A percentile compares a stretch with the other conserved stretches of the same genome.
Evolutionary conservation across 2,797 vertebrate species (phyloP).

Genomic region (Rachycentron canadum): DNA sequence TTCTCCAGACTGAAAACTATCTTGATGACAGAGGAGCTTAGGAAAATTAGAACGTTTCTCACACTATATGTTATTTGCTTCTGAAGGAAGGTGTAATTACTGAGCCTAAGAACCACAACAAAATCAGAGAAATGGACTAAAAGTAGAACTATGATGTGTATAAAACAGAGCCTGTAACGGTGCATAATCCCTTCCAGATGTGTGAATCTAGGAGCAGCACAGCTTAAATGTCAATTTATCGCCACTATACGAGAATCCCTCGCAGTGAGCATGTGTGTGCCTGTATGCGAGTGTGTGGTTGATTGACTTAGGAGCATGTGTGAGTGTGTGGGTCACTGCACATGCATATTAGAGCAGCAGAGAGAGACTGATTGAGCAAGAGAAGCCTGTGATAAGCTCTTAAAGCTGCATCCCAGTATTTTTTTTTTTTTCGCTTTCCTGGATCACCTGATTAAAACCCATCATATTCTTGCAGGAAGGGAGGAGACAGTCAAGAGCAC

Average conservation of each 20-base stretch:
- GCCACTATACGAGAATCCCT: constrained; percentile 39
- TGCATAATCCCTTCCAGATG: constrained; percentile 78
- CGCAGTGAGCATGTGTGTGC: constrained; percentile 15
- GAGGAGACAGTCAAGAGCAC: not conserved
- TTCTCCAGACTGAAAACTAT: constrained; percentile 32
- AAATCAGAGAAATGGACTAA: constrained; percentile 49
- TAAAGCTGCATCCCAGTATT: constrained; percentile 27
- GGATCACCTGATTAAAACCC: constrained; percentile 36
- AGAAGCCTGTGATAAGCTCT: constrained; percentile 5
- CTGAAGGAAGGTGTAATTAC: constrained; percentile 64
- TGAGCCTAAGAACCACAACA: constrained; percentile 60
- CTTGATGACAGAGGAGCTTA: constrained; percentile 63
- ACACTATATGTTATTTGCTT: constrained; percentile 63
- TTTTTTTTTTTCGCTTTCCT: constrained; percentile 13
- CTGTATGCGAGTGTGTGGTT: constrained; percentile 21
- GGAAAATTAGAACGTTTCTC: constrained; percentile 59
- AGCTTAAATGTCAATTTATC: constrained; percentile 73
- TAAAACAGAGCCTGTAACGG: constrained; percentile 64
- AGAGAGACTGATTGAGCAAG: constrained; percentile 6
- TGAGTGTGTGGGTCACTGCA: constrained; percentile 42
- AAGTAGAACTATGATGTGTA: constrained; percentile 62
- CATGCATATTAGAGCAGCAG: constrained; percentile 20
- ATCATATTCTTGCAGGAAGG: constrained; percentile 11
- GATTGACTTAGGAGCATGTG: constrained; percentile 35
- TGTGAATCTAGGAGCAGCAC: constrained; percentile 66